Evolutionary conservation across 1,140 invertebrate genomes (phyloP), one percentile per base, ranked within the genome.

Genomic region (Drosophila lowei): DNA sequence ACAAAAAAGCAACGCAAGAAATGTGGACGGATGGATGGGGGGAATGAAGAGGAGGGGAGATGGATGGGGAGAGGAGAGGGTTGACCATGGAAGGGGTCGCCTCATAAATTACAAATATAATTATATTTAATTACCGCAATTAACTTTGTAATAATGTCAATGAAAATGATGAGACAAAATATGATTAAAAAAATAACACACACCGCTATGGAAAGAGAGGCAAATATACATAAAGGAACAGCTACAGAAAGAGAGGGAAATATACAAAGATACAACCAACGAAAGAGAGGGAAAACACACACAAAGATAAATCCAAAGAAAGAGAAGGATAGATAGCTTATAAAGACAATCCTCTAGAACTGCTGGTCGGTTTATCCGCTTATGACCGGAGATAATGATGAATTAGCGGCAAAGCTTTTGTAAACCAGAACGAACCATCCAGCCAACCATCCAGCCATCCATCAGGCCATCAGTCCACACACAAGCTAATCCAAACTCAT

Each of bases 141-240:
- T 88, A 83, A 83, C 84, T 88, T 79, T 79, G 83, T 88, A 88
- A 88, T 88, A 88, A 88, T 88, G 83, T 88, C 83, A 88, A 88
- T 86, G 83, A 76, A 83, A 86, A 86, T 73, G 83, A 88, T 88
- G 83, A 83, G 83, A 88, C 83, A 72, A 83, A 88, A 88, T 79
- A 76, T 78, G 75, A 83, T 83, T 75, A 86, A 72, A 84, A 83
- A 76, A 62, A 72, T 61, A 60, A 81, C 66, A 88, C 60, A 83
- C 47, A 34, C 30, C 11, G 34, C 34, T 41, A 34, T 46, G 55
- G 16, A 57, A 30, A 30, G 21, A 61, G 23, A 41, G 25, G 21
- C 8, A 58, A 55, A 66, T 25, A 44, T 9, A 16, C 48, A 23
- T 48, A 21, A 8, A 43, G 46, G 53, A n/a, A 57, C 23, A 47